Evolutionary conservation across 2,888 invertebrate species (phyloP), one percentile per base, ranked within the genome.

Genomic region (Drosophila meridiana): DNA sequence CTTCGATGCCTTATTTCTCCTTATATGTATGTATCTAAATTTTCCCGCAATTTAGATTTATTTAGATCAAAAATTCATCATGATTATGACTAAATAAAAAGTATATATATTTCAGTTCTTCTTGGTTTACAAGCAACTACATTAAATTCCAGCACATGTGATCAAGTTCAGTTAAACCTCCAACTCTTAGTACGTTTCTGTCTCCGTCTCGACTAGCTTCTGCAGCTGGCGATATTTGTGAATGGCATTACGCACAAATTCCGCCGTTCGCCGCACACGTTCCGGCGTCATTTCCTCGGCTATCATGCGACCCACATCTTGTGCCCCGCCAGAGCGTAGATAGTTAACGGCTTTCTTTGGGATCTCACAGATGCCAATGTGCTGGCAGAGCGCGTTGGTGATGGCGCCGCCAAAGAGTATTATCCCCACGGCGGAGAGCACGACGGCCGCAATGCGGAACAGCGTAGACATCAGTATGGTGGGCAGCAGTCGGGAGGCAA

Each of bases 301-400:
- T 13, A 93, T 52, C 87, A 92, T 91, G 56, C 91, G 91, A 4
- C 92, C 91, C 58, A 93, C 82, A 67, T 90, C 89, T 3, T 91
- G 91, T 4, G 92, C 84, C 0, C 91, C 86, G 5, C 87, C 85
- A 4, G 87, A 81, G 14, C 87, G 80, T 13, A 93, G 70, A 40
- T 92, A 91, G 11, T 90, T 84, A 0, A 92, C 76, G n/a, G 92
- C 91, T 14, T 87, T 89, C 56, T 88, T 89, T 4, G 93, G 93
- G 63, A 95, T 94, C 13, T 94, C 93, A 80, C 95, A 95, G 60
- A 95, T 76, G 2, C 94, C 94, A 0, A 95, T 95, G 5, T 95
- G 89, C 6, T 94, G 94, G 82, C 95, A 95, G 0, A 95, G 82
- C 2, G 94, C 92, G 2, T 94, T 94, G 0, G 94, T 94, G 30